Conservation (phyloP, 2,797 vertebrate genomes). For the Dromococcyx pavoninus region DNA sequence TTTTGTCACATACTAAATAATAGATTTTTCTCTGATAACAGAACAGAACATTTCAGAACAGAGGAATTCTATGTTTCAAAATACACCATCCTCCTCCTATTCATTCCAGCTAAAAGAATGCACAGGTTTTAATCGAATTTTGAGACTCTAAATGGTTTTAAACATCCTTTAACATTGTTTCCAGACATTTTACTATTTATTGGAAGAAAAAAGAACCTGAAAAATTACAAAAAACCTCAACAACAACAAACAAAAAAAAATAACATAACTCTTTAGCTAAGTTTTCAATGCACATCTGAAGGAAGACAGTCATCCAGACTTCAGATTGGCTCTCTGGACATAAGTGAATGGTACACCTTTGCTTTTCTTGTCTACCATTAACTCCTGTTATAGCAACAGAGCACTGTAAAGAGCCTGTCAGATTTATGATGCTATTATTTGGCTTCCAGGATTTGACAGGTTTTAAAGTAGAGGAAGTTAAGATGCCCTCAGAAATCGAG, state of each 20-base stretch:
- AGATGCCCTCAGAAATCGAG: neutral
- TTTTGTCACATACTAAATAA: neutral
- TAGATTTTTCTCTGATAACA: neutral
- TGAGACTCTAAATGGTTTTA: neutral
- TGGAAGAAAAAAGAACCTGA: neutral
- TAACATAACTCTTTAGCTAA: neutral
- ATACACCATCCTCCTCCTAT: neutral
- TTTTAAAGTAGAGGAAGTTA: neutral
- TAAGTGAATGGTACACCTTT: neutral
- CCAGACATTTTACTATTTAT: neutral
- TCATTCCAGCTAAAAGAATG: neutral
- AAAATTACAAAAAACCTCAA: neutral
- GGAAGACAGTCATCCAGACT: neutral
- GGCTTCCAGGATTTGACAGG: neutral
- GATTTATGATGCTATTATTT: neutral
- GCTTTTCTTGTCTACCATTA: neutral
- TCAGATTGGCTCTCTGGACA: neutral
- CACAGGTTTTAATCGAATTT: neutral
- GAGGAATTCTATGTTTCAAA: neutral
- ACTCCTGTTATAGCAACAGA: neutral
- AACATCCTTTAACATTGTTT: neutral
- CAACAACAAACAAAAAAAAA: neutral
- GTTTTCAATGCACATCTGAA: neutral
- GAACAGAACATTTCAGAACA: neutral
- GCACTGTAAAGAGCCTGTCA: neutral